Evolutionary conservation across 2,797 vertebrate genomes (phyloP).

Genomic region (Chlorospingus semifuscus): DNA sequence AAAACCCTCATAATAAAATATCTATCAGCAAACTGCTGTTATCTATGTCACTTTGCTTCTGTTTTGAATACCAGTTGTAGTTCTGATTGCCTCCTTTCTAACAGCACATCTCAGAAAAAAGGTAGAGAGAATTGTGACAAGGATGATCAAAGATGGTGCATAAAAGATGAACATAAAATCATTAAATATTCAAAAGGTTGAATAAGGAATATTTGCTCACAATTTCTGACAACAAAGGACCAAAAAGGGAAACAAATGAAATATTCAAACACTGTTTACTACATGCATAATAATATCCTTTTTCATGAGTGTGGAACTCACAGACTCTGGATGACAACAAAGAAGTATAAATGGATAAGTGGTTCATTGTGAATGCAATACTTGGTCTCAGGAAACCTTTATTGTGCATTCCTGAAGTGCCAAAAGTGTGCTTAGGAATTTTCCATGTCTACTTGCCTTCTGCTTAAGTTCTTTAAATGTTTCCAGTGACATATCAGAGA

Average conservation of each 20-base stretch:
- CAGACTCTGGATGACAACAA: not conserved
- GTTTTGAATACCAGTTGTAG: not conserved
- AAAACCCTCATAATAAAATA: not conserved
- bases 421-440: not conserved
- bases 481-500: not conserved
- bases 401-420: not conserved
- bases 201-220: conserved; percentile 2
- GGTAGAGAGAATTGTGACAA: not conserved
- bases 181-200: conserved; percentile 21
- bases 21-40: not conserved
- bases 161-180: not conserved
- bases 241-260: conserved; percentile 9
- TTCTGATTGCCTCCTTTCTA: not conserved
- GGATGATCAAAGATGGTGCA: not conserved
- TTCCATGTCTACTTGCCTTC: not conserved
- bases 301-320: not conserved
- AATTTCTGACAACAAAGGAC: not conserved
- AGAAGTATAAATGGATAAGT: not conserved
- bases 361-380: not conserved
- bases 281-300: not conserved
- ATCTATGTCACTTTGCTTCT: not conserved
- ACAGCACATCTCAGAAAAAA: not conserved
- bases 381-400: not conserved
- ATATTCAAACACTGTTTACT: not conserved
- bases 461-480: not conserved